phyloP scores from a whole-genome alignment of 2,888 invertebrate species.

The Scrobipalpa costella region DNA sequence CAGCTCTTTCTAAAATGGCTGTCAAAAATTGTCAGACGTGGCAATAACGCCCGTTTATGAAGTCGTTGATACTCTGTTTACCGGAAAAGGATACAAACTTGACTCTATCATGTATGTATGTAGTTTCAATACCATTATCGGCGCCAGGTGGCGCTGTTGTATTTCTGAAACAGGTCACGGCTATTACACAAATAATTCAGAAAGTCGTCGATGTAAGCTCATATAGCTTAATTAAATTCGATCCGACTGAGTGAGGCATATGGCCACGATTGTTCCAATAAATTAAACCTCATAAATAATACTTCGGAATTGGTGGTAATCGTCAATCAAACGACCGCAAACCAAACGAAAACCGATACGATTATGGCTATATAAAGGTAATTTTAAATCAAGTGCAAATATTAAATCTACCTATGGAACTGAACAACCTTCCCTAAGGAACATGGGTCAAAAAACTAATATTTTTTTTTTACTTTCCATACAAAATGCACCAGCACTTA shows the following conservation, averaged over 20 bases:
- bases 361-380: background rate
- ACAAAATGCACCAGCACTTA: no score
- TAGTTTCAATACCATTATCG: background rate
- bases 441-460: no score
- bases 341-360: background rate
- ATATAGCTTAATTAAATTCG: conserved; percentile 4
- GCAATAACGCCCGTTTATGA: no score
- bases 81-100: no score
- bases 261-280: conserved; percentile 1
- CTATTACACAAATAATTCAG: conserved; percentile 10
- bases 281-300: conserved; percentile 1
- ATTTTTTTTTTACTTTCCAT: no score
- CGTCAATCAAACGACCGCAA: conserved; percentile 6
- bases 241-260: background rate
- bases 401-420: no score
- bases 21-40: no score
- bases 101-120: no score
- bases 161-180: background rate
- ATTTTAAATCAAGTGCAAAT: no score
- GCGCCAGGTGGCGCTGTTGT: background rate
- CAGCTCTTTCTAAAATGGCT: no score
- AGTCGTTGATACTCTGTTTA: no score
- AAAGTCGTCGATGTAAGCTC: background rate
- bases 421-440: no score
- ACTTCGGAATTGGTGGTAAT: background rate